Conservation (phyloP, 2,888 invertebrate species). For the Drosophila seclusa region DNA sequence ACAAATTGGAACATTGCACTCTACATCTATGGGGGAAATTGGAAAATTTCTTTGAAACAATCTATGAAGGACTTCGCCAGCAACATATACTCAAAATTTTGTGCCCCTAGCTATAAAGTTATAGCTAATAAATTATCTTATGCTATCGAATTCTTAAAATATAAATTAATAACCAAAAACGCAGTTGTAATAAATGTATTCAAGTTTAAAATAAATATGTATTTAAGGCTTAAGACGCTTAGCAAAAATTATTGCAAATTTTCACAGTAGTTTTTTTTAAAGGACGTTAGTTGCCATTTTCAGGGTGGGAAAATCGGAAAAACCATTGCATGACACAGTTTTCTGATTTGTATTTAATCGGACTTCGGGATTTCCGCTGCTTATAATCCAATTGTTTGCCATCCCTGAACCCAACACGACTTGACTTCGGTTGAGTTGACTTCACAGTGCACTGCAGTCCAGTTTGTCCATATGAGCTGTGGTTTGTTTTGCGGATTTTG, state of each 20-base stretch:
- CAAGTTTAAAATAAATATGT: background rate
- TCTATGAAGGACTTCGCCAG: background rate
- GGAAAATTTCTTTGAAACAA: background rate
- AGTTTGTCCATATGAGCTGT: constrained; percentile 14
- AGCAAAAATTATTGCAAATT: background rate
- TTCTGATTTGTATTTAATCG: background rate
- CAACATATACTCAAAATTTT: background rate
- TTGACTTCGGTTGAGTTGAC: background rate
- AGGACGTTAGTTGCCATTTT: background rate
- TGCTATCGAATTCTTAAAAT: background rate
- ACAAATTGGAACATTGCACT: background rate
- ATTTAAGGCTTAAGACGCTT: background rate
- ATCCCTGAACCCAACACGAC: constrained; percentile 14
- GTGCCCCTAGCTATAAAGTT: background rate
- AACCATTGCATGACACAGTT: background rate
- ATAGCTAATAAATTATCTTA: background rate
- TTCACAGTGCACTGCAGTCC: constrained; percentile 11
- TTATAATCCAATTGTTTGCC: background rate
- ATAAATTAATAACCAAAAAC: background rate
- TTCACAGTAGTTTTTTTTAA: background rate
- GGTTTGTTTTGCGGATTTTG: constrained; percentile 38
- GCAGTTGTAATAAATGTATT: background rate
- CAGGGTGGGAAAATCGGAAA: background rate
- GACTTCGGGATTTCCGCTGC: background rate
- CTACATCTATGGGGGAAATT: background rate